A percentile compares a stretch with the other conserved stretches of the same genome.
Conservation (phyloP, 1,140 invertebrate species). For the Habropoda laboriosa region DNA sequence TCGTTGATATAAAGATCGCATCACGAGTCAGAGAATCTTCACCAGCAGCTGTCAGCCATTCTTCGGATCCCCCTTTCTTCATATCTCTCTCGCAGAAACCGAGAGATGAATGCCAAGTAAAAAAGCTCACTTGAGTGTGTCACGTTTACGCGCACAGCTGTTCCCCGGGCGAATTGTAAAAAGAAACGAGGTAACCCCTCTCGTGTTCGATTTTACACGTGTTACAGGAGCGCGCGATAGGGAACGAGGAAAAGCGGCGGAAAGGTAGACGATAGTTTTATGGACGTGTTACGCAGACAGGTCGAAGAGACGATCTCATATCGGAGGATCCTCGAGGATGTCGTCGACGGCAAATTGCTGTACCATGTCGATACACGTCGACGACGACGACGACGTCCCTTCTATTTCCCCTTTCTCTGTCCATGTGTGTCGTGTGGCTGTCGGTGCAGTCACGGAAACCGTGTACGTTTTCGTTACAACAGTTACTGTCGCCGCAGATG, state of each 20-base stretch:
- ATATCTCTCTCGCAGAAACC: background rate
- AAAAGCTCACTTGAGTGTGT: background rate
- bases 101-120: too few relatives aligned
- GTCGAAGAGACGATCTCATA: conserved; percentile 20
- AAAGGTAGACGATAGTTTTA: conserved; percentile 36
- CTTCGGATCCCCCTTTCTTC: background rate
- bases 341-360: conserved; percentile 32
- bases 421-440: background rate
- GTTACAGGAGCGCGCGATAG: background rate
- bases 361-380: conserved; percentile 25
- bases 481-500: conserved; percentile 24
- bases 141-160: background rate
- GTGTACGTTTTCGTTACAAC: conserved; percentile 28
- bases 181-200: background rate
- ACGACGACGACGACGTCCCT: too few relatives aligned
- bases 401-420: background rate
- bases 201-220: background rate
- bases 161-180: background rate
- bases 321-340: conserved; percentile 22
- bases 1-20: too few relatives aligned
- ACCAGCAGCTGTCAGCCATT: too few relatives aligned
- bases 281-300: background rate
- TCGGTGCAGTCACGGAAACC: background rate
- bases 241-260: too few relatives aligned
- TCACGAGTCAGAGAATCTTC: too few relatives aligned